Evolutionary conservation across 2,113 vertebrate species (phyloP), one percentile per base, ranked within the genome.

Genomic region (Equus przewalskii): DNA sequence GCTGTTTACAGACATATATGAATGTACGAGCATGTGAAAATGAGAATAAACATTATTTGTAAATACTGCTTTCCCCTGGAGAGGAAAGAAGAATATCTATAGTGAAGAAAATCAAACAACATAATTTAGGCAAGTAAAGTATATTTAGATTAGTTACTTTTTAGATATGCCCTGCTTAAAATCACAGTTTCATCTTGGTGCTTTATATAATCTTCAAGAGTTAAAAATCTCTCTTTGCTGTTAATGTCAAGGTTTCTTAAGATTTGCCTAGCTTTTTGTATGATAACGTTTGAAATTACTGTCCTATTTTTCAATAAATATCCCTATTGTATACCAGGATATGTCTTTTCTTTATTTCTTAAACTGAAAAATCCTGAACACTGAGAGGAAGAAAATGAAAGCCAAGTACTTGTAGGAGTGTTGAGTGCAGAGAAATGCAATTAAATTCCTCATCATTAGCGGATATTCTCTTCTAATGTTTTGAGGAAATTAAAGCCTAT

Each of bases 401-500:
- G 51, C 54, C 94, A 79, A 96, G 76, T 80, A 84, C 24, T 81
- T 87, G 3, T 33, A 69, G 89, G 92, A 49, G n/a, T 80, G 22
- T 56, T 97, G 56, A 93, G 62, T 86, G 97, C 78, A 96, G 56
- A 98, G 73, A 98, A 51, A 92, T 91, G 88, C 41, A 80, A 80
- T 96, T 93, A 96, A 78, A 89, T 21, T 82, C 81, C 41, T 94
- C 92, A 84, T 62, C 73, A 92, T 89, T n/a, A 96, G 30, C 69
- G 96, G 91, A 84, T 56, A 49, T 6, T 84, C 18, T 87, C 24
- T 79, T 97, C 81, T 78, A 98, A 95, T 89, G 65, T 97, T 84
- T 72, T 58, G 28, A 98, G 93, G 73, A 97, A 97, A 98, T 98
- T 89, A 91, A 98, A 89, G n/a, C 28, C 93, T 81, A 0, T 72